A percentile compares a stretch with the other conserved stretches of the same genome.
Conservation (phyloP, 2,888 invertebrate species). For the Lomographa bimaculata region DNA sequence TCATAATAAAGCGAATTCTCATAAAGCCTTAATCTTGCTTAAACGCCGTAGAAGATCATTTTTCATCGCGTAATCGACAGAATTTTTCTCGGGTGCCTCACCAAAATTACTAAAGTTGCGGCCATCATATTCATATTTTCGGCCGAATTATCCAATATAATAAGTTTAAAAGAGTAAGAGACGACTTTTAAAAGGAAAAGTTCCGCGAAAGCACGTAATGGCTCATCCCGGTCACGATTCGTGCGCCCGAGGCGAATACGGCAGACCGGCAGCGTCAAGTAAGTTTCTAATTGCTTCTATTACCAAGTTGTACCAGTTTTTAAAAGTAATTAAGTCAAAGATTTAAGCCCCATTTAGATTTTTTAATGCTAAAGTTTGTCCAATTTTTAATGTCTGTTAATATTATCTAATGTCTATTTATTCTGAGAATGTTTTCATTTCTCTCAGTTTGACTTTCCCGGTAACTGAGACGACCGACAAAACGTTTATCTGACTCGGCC, state of each 20-base stretch:
- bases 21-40: slow-evolving; percentile 33
- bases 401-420: slow-evolving; percentile 32
- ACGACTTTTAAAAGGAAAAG: slow-evolving; percentile 82
- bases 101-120: slow-evolving; percentile 76
- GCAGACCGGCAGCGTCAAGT: slow-evolving; percentile 81
- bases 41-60: slow-evolving; percentile 63
- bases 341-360: slow-evolving; percentile 72
- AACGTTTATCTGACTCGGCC: slow-evolving; percentile 57
- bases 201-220: slow-evolving; percentile 80
- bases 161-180: slow-evolving; percentile 80
- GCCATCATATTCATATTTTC: slow-evolving; percentile 79
- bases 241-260: slow-evolving; percentile 74
- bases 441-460: slow-evolving; percentile 31
- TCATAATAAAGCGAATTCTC: slow-evolving; percentile 27
- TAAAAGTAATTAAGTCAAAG: slow-evolving; percentile 77
- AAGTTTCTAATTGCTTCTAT: slow-evolving; percentile 84
- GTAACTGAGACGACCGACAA: slow-evolving; percentile 16
- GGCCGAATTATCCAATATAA: slow-evolving; percentile 79
- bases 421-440: neutral
- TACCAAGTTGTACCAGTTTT: slow-evolving; percentile 81
- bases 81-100: slow-evolving; percentile 59
- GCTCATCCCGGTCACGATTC: slow-evolving; percentile 81
- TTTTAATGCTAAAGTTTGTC: no score
- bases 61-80: slow-evolving; percentile 65
- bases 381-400: slow-evolving; percentile 46